A percentile compares a stretch with the other conserved stretches of the same genome.
Conservation (phyloP, 2,113 vertebrate species). For the Varanus salvator region DNA sequence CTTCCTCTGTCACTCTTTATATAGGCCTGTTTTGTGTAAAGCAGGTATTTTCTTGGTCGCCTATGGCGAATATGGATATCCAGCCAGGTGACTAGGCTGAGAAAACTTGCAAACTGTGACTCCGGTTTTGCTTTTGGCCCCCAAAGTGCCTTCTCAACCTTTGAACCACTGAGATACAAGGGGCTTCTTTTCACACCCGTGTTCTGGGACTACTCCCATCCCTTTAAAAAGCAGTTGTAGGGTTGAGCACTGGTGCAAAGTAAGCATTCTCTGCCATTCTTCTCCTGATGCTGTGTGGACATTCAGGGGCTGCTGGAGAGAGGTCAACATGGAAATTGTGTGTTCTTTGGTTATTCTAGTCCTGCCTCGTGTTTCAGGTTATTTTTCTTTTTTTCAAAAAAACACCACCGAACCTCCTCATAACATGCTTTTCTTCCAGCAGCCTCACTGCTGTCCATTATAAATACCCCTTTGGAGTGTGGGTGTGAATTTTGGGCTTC, state of each 20-base stretch:
- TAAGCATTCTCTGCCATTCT: neutral
- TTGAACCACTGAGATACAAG: neutral
- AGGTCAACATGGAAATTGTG: neutral
- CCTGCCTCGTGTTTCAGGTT: neutral
- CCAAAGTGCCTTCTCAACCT: neutral
- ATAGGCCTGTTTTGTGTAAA: neutral
- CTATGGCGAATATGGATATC: neutral
- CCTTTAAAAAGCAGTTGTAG: neutral
- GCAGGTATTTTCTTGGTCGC: neutral
- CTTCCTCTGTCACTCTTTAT: neutral
- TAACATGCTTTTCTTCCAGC: slow-evolving; percentile 47
- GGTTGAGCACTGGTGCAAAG: neutral
- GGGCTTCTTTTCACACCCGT: neutral
- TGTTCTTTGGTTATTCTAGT: neutral
- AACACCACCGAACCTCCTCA: slow-evolving; percentile 37
- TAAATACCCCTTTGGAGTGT: slow-evolving; percentile 67
- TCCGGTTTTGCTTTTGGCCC: neutral
- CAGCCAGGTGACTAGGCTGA: neutral
- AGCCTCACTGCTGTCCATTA: slow-evolving; percentile 65
- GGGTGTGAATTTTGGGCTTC: slow-evolving; percentile 65
- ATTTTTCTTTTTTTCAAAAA: neutral
- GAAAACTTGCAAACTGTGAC: neutral
- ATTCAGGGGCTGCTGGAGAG: neutral
- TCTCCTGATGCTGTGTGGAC: neutral
- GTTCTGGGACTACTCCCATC: neutral